Conservation (phyloP, 2,113 vertebrate species). For the Macheiramphus alcinus region DNA sequence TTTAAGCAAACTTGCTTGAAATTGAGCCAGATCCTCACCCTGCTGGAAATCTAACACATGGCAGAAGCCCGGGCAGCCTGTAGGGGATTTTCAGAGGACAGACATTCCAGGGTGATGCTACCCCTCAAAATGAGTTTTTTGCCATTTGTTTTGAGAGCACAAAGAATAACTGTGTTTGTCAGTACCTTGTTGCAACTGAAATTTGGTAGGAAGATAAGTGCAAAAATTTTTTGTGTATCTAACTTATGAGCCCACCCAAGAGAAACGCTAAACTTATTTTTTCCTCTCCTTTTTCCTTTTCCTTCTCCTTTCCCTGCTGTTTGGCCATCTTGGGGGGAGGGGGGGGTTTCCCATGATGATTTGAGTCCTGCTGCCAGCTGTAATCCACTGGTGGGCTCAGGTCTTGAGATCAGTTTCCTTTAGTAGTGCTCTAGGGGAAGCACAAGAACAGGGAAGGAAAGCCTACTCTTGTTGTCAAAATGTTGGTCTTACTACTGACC, state of each 20-base stretch:
- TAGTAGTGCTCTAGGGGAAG: not conserved
- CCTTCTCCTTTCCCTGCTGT: not conserved
- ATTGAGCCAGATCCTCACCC: not conserved
- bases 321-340: not conserved
- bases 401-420: not conserved
- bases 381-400: not conserved
- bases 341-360: not conserved
- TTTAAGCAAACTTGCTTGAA: not conserved
- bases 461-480: not conserved
- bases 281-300: too few relatives aligned
- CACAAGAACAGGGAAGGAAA: not conserved
- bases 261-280: too few relatives aligned
- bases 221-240: too few relatives aligned
- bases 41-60: not conserved
- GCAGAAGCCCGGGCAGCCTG: too few relatives aligned
- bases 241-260: too few relatives aligned
- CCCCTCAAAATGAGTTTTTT: too few relatives aligned
- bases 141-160: too few relatives aligned
- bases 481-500: not conserved
- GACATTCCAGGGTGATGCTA: too few relatives aligned
- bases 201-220: too few relatives aligned
- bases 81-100: too few relatives aligned
- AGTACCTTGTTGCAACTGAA: too few relatives aligned
- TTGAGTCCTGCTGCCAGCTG: not conserved
- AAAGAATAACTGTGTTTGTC: too few relatives aligned